These are phyloP conservation scores for Brotula barbata DNA, from an alignment of 2,797 vertebrate species.

Conservation along the genomic window DNA sequence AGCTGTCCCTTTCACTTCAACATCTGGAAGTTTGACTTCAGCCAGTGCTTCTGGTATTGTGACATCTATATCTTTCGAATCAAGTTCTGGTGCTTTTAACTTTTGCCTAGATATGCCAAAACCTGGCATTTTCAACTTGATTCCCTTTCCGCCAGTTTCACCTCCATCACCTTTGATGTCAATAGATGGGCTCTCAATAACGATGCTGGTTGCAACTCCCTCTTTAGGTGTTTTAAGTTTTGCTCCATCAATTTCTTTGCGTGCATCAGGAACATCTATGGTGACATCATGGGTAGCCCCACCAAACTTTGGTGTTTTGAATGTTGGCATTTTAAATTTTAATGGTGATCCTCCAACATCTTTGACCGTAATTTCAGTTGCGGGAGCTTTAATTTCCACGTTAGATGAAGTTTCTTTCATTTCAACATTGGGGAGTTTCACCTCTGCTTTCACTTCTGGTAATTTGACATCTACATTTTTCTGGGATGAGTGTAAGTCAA, in stretches of 20 bases:
- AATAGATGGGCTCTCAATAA: background rate
- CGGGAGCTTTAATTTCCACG: conserved; percentile 41
- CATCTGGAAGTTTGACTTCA: conserved; percentile 18
- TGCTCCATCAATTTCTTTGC: background rate
- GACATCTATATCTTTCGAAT: conserved; percentile 19
- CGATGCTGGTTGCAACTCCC: conserved; percentile 6
- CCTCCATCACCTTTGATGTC: background rate
- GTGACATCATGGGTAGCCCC: conserved; percentile 34
- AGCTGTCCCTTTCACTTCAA: conserved; percentile 21
- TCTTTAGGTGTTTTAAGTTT: background rate
- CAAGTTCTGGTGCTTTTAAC: conserved; percentile 21
- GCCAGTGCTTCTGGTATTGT: conserved; percentile 22
- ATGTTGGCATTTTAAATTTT: conserved; percentile 52
- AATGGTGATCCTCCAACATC: conserved; percentile 31
- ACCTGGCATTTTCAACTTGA: conserved; percentile 34
- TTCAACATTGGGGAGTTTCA: conserved; percentile 18
- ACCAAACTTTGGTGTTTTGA: conserved; percentile 38
- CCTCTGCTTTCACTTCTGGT: conserved; percentile 20
- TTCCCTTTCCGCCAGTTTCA: conserved; percentile 14
- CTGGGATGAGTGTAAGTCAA: conserved; percentile 47
- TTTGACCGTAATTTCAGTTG: background rate
- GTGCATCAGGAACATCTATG: accelerated
- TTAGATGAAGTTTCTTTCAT: conserved; percentile 22
- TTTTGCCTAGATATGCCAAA: conserved; percentile 27
- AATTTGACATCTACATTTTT: conserved; percentile 18